phyloP scores from a whole-genome alignment of 2,113 vertebrate species.

The Polypterus bichir region DNA sequence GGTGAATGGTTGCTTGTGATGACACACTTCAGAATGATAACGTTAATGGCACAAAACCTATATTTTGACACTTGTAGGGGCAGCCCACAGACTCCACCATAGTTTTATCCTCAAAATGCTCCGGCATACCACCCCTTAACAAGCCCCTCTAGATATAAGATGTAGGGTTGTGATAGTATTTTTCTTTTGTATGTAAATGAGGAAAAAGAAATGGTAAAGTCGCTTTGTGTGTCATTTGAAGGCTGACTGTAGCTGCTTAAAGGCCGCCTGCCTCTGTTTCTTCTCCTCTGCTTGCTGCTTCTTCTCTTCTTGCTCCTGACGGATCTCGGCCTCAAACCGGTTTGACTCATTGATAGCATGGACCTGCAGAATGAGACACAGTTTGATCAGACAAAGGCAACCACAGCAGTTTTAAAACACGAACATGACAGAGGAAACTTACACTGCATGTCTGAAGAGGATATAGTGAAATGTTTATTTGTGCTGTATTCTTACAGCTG shows the following conservation, averaged over 20 bases:
- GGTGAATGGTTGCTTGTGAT: too few species aligned
- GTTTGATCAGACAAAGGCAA: accelerated
- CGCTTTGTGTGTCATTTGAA: constrained; percentile 56
- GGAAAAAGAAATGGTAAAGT: background rate
- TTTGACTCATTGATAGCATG: constrained; percentile 72
- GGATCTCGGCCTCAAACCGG: constrained; percentile 86
- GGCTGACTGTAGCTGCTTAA: constrained; percentile 76
- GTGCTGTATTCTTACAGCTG: too few species aligned
- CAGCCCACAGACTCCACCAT: too few species aligned
- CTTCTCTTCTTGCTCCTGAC: constrained; percentile 79
- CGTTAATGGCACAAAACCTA: too few species aligned
- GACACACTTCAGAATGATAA: too few species aligned
- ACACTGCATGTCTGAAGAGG: background rate
- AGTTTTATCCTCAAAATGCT: too few species aligned
- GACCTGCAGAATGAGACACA: constrained; percentile 34
- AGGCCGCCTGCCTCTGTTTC: constrained; percentile 76
- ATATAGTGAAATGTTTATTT: background rate
- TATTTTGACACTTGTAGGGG: too few species aligned
- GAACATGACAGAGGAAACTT: too few species aligned
- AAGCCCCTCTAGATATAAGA: too few species aligned
- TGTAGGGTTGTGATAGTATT: too few species aligned
- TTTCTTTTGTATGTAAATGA: too few species aligned
- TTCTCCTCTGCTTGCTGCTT: constrained; percentile 78
- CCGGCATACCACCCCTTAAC: too few species aligned
- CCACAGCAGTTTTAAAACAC: background rate